Conservation (phyloP, 2,888 invertebrate genomes). For the Cryptophagus acutangulus region DNA sequence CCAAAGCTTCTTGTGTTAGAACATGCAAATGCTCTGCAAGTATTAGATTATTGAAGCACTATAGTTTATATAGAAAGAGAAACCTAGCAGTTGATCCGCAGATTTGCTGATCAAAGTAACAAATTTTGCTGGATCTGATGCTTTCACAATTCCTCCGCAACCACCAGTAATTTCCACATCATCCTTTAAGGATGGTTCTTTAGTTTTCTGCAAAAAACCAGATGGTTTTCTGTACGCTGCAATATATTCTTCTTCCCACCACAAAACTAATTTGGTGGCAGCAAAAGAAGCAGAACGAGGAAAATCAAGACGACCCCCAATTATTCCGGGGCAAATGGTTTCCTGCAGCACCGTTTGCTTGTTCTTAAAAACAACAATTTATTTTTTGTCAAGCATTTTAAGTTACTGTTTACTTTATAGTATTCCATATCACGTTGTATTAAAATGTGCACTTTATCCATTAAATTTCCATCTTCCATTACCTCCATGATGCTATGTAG, state of each 20-base stretch:
- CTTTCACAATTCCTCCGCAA: conserved; percentile 61
- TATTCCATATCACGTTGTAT: conserved; percentile 78
- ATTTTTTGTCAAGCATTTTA: not conserved
- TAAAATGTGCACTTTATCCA: conserved; percentile 78
- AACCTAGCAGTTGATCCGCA: conserved; percentile 64
- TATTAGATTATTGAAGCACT: not conserved
- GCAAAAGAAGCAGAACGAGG: conserved; percentile 81
- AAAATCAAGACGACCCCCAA: conserved; percentile 76
- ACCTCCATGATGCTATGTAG: conserved; percentile 80
- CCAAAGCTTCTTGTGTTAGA: conserved; percentile 75
- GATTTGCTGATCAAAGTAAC: conserved; percentile 66
- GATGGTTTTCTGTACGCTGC: conserved; percentile 69
- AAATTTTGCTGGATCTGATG: conserved; percentile 73
- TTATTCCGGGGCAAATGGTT: conserved; percentile 71
- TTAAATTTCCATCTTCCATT: conserved; percentile 85
- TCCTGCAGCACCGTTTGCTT: conserved; percentile 63
- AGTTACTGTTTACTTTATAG: conserved; percentile 61
- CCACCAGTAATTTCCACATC: conserved; percentile 44
- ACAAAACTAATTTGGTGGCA: conserved; percentile 74
- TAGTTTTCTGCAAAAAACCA: conserved; percentile 45
- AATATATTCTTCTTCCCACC: conserved; percentile 80
- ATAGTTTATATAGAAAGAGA: conserved; percentile 3
- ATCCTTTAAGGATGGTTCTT: conserved; percentile 12
- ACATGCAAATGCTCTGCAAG: conserved; percentile 68
- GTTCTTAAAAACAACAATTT: conserved; percentile 26